Evolutionary conservation across 2,888 invertebrate species (phyloP).

Genomic region (Amiota communis): DNA sequence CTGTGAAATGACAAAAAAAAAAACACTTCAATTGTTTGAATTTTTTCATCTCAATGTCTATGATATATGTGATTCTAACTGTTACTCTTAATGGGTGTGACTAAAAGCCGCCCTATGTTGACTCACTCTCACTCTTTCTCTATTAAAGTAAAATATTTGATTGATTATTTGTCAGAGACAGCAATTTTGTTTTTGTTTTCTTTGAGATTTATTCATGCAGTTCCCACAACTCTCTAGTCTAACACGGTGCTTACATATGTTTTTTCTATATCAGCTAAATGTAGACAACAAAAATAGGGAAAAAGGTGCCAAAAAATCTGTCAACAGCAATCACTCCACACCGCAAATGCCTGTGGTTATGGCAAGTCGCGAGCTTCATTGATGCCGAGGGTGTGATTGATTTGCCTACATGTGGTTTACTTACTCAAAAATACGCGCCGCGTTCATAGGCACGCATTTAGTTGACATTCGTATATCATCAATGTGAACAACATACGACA

Average conservation of each 20-base stretch:
- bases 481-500: constrained; percentile 39
- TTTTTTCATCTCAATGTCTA: no score
- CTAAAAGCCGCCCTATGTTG: no score
- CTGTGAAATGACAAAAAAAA: no score
- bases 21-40: no score
- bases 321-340: neutral
- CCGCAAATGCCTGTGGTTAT: constrained; percentile 47
- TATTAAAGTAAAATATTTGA: constrained; percentile 41
- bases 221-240: neutral
- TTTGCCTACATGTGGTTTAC: neutral
- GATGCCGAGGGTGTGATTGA: neutral
- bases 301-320: neutral
- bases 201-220: neutral
- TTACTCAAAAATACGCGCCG: no score
- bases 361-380: neutral
- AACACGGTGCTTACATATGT: constrained; percentile 4
- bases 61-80: no score
- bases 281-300: neutral
- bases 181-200: neutral
- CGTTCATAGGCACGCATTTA: no score
- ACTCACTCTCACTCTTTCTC: no score
- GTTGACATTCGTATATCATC: neutral
- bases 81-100: no score
- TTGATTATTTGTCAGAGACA: constrained; percentile 51
- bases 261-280: neutral